Conservation (phyloP, 92 coral and sea anemone genomes). For the Blastomussa wellsi region DNA sequence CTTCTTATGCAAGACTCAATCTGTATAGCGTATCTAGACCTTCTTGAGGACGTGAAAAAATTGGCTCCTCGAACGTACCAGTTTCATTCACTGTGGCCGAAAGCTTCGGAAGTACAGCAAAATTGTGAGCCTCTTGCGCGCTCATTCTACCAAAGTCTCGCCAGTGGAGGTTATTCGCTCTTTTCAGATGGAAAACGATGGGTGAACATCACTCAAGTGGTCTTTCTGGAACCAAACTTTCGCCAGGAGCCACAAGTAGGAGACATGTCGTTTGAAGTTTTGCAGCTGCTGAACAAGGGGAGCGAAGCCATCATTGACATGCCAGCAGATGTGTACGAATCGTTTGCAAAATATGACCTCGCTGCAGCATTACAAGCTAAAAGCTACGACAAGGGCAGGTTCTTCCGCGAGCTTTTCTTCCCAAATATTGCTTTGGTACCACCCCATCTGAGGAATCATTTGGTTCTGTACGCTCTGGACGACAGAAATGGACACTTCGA, state of each 20-base stretch:
- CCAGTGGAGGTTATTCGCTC: constrained; percentile 21
- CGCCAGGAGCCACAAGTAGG: constrained; percentile 51
- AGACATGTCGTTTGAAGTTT: constrained; percentile 40
- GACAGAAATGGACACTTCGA: constrained; percentile 21
- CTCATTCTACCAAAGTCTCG: constrained; percentile 44
- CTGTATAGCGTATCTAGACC: constrained; percentile 59
- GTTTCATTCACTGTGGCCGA: constrained; percentile 68
- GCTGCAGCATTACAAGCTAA: constrained; percentile 13
- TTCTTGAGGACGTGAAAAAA: constrained; percentile 63
- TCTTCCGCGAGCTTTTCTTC: constrained; percentile 66
- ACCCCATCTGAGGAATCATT: constrained; percentile 38
- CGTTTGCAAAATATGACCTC: constrained; percentile 51
- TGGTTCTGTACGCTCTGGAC: constrained; percentile 38
- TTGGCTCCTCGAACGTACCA: neutral
- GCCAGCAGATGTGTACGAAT: constrained; percentile 46
- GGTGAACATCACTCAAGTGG: constrained; percentile 47
- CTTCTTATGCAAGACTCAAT: constrained; percentile 59
- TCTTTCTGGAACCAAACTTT: constrained; percentile 62
- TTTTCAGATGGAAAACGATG: constrained; percentile 73
- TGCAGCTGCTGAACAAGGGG: constrained; percentile 12
- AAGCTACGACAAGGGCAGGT: constrained; percentile 51
- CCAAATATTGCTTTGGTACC: constrained; percentile 50
- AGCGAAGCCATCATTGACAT: constrained; percentile 55
- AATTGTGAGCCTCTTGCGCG: constrained; percentile 35
- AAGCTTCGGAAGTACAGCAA: neutral